Base-by-base conservation (phyloP, 2,797 vertebrate species). In the Myripristis jacobus region DNA sequence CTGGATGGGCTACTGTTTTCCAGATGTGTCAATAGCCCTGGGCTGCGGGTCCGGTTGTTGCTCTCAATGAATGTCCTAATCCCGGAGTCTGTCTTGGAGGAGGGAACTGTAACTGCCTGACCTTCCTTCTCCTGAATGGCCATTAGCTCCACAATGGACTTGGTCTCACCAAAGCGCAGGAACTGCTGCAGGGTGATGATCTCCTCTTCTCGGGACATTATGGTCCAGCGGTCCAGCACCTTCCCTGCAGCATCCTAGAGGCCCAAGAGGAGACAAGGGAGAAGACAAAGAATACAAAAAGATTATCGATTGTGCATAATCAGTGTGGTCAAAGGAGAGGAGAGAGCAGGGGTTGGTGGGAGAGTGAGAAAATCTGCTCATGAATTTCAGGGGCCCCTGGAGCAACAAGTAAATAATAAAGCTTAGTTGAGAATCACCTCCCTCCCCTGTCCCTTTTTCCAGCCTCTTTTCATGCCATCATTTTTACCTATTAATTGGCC, bases 101-200 rank as follows among this genome's bases (percentile, higher is more conserved):
- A 97, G 27, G 96, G 96, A 85, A 99, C 98, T 64, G 98, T 96
- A 87, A 99, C 96, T 38, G 98, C 97, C 92, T 99, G 98, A 83
- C 98, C 97, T 93, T 99, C 98, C 91, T 99, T 99, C 94, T 99
- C 98, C 92, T 99, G 98, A 93, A 99, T 99, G 84, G 98, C 98
- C 98, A 99, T 99, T 92, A 99, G 94, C 93, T 99, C 98, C 90
- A 99, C 98, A 0, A 99, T 99, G 88, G 98, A 99, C 93, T 99
- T 99, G 70, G 98, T 99, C 93, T 99, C 98, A 91, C 98, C 98
- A 90, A 99, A 99, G 91, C 98, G 96, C 86, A 99, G 91, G 92
- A 99, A 99, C 92, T 99, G 98, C 95, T 99, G 98, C 89, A 99
- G 96, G 93, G 98, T 99, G 94, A 99, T 99, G 92, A 99, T 99